These are phyloP conservation scores for Ovis aries DNA, from an alignment of 2,113 vertebrate genomes.

Conservation along the genomic window ARS-UI_Ramb_v3.0 NC_056066.1:68785001-68785500, in stretches of 20 bases:
- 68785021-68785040: neutral
- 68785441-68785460: neutral
- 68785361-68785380: neutral
- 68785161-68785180: accelerated
- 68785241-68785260: neutral
- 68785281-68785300: neutral
- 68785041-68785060: too few relatives aligned
- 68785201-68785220: neutral
- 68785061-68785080: neutral
- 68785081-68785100: neutral
- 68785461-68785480: neutral
- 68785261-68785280: neutral
- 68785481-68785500: neutral
- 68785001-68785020: neutral
- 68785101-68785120: neutral
- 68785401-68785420: neutral
- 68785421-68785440: neutral
- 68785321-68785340: neutral
- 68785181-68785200: neutral
- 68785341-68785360: neutral
- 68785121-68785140: neutral
- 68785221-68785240: neutral
- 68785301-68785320: neutral
- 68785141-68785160: neutral
- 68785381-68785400: neutral